Evolutionary conservation across 37 sponge, comb jelly and placozoan species (phyloP).

Genomic region (Agelas oroides): DNA sequence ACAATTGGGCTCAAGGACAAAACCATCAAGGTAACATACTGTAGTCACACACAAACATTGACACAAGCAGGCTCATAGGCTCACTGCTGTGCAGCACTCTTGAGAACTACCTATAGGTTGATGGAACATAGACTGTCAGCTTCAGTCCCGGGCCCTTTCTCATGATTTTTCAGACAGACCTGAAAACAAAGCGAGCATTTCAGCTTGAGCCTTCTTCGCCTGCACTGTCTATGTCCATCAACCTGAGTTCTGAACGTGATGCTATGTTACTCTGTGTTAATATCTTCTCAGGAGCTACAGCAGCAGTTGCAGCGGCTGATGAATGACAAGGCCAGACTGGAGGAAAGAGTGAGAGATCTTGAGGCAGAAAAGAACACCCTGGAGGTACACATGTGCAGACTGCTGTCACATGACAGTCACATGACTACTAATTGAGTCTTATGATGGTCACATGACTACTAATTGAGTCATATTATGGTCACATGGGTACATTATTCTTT

Average conservation of each 20-base stretch:
- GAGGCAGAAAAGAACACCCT: conserved; percentile 14
- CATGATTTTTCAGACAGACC: too few species aligned
- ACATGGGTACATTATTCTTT: background rate
- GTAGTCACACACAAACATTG: too few species aligned
- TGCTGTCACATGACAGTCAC: background rate
- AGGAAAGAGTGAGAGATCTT: conserved; percentile 22
- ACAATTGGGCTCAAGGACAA: conserved; percentile 31
- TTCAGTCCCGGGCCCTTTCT: too few species aligned
- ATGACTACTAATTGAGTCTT: background rate
- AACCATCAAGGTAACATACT: conserved; percentile 17
- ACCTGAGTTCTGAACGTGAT: too few species aligned
- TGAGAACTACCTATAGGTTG: too few species aligned
- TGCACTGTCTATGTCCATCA: too few species aligned
- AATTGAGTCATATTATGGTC: too few species aligned
- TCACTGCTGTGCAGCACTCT: background rate
- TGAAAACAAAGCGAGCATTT: too few species aligned
- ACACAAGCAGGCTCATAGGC: conserved; percentile 15
- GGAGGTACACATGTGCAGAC: background rate
- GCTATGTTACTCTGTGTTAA: too few species aligned
- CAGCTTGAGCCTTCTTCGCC: too few species aligned
- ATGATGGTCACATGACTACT: too few species aligned
- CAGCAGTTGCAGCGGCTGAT: conserved; percentile 38
- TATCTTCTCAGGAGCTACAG: conserved; percentile 21
- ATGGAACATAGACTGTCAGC: too few species aligned
- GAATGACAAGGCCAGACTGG: conserved; percentile 24